These are phyloP conservation scores for Monarcha castaneiventris DNA, from an alignment of 2,113 vertebrate species.

Conservation along the genomic window DNA sequence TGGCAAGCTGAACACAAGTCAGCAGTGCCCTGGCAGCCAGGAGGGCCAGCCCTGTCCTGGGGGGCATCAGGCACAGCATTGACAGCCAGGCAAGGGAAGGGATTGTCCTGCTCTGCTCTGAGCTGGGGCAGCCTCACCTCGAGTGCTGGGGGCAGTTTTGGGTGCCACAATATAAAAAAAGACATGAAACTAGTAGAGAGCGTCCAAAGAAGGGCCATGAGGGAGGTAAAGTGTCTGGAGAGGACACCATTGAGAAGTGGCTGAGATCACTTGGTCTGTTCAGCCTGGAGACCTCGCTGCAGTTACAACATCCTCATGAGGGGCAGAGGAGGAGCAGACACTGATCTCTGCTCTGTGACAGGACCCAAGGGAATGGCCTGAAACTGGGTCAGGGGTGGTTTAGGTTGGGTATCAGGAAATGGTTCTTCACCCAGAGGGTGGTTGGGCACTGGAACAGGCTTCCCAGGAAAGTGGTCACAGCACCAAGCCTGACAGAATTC, in stretches of 20 bases:
- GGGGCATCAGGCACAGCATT: background rate
- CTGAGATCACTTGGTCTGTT: background rate
- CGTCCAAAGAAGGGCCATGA: background rate
- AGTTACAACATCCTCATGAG: background rate
- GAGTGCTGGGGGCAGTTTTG: accelerated
- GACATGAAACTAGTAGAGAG: background rate
- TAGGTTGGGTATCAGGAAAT: background rate
- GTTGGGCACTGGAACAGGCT: background rate
- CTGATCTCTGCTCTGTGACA: background rate
- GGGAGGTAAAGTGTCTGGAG: background rate
- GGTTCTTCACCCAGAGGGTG: background rate
- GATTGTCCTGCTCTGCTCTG: background rate
- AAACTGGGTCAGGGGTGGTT: background rate
- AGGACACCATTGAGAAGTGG: background rate
- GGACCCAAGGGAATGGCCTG: background rate
- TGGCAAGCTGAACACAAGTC: accelerated
- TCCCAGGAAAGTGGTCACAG: background rate
- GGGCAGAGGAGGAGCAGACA: background rate
- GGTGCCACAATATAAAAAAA: background rate
- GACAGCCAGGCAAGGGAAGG: accelerated
- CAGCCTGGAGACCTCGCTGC: background rate
- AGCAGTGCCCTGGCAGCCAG: background rate
- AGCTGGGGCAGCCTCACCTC: accelerated
- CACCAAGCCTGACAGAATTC: background rate
- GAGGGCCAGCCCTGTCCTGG: background rate